phyloP scores from a whole-genome alignment of 2,797 vertebrate genomes.

The Macropus fuliginosus region DNA sequence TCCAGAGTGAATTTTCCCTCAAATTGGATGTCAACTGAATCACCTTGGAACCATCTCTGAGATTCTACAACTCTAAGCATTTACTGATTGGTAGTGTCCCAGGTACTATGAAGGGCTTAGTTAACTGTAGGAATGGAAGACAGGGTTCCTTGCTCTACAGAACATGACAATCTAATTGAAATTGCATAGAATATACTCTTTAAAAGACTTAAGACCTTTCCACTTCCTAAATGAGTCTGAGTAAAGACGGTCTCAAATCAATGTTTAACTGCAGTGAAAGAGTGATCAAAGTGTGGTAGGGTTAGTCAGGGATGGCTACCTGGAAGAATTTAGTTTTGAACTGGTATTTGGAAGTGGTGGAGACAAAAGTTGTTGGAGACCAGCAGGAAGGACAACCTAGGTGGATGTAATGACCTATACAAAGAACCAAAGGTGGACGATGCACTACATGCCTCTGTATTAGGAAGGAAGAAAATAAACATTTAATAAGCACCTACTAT shows the following conservation, averaged over 20 bases:
- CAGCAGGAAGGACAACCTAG: background rate
- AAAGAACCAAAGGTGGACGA: background rate
- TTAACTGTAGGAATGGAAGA: background rate
- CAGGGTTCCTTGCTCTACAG: background rate
- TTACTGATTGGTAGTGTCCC: background rate
- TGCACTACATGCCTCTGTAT: background rate
- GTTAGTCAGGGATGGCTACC: background rate
- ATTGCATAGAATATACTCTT: background rate
- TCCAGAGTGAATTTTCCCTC: background rate
- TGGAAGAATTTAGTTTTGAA: background rate
- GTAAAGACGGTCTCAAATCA: background rate
- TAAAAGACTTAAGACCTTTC: background rate
- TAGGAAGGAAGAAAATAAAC: background rate
- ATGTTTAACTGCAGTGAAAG: background rate
- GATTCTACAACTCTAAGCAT: background rate
- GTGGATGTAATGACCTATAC: background rate
- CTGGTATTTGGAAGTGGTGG: background rate
- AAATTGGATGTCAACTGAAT: background rate
- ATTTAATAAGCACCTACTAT: background rate
- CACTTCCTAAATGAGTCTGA: background rate
- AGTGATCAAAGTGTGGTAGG: background rate
- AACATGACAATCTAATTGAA: background rate
- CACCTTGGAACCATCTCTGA: background rate
- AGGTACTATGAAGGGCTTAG: background rate
- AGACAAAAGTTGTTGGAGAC: background rate